Conservation (phyloP, 2,797 vertebrate genomes). For the Chaenodraco wilsoni region DNA sequence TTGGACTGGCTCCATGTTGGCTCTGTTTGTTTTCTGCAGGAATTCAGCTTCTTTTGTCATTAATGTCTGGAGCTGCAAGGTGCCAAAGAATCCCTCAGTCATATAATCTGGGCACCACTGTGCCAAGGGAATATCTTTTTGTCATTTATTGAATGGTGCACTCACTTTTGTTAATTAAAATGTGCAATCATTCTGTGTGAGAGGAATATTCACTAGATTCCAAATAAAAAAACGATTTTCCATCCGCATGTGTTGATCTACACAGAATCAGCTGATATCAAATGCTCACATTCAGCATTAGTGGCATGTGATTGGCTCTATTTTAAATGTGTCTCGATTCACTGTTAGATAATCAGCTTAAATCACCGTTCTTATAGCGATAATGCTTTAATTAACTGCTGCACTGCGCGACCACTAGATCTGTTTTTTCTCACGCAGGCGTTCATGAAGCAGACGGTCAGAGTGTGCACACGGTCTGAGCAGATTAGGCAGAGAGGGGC, state of each 20-base stretch:
- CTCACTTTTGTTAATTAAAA: conserved; percentile 43
- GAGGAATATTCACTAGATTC: neutral
- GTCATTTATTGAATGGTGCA: conserved; percentile 36
- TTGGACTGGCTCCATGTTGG: conserved; percentile 19
- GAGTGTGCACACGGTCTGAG: conserved; percentile 67
- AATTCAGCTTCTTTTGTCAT: conserved; percentile 39
- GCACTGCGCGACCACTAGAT: conserved; percentile 37
- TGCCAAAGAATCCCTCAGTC: conserved; percentile 48
- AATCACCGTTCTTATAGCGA: conserved; percentile 51
- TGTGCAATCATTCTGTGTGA: neutral
- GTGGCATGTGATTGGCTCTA: conserved; percentile 10
- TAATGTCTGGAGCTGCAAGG: conserved; percentile 30
- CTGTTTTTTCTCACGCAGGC: conserved; percentile 40
- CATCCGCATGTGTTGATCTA: neutral
- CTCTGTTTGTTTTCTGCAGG: conserved; percentile 44
- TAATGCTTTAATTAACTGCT: conserved; percentile 72
- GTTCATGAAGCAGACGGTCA: conserved; percentile 53
- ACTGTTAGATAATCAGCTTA: conserved; percentile 69
- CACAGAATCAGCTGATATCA: neutral
- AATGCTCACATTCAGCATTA: conserved; percentile 4
- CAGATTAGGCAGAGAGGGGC: conserved; percentile 67
- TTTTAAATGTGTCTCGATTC: conserved; percentile 20
- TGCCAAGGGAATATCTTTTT: conserved; percentile 38
- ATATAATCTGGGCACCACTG: conserved; percentile 41
- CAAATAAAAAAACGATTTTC: neutral